These are phyloP conservation scores for Patagioenas fasciata DNA, from an alignment of 2,113 vertebrate genomes.

Conservation along the genomic window DNA sequence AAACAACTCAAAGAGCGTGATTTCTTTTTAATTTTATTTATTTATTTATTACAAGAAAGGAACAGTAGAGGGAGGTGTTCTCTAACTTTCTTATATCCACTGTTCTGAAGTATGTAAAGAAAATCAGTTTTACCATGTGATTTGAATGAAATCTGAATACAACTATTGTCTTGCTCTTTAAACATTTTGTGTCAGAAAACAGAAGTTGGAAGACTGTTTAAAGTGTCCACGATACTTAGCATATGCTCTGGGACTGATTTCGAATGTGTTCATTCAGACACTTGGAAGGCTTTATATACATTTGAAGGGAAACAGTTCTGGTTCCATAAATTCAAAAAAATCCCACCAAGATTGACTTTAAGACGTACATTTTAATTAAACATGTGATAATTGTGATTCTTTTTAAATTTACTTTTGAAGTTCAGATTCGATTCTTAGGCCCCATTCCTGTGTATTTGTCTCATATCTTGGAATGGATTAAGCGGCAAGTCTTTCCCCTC, in stretches of 20 bases:
- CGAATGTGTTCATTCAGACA: not conserved
- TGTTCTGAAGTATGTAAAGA: not conserved
- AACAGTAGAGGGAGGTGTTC: constrained; percentile 71
- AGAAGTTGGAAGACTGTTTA: not conserved
- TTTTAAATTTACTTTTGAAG: not conserved
- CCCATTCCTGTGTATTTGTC: not conserved
- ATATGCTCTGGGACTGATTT: not conserved
- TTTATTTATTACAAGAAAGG: not conserved
- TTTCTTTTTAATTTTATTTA: too few species aligned
- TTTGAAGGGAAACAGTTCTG: not conserved
- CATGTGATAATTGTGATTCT: not conserved
- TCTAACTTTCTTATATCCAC: constrained; percentile 24
- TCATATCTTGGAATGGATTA: too few species aligned
- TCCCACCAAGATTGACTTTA: not conserved
- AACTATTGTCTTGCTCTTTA: not conserved
- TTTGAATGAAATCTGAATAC: not conserved
- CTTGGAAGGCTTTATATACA: not conserved
- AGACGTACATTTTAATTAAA: not conserved
- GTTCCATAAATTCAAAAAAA: not conserved
- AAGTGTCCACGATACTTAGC: not conserved
- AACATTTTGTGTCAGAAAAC: not conserved
- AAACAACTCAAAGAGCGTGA: not conserved
- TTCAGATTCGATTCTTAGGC: not conserved
- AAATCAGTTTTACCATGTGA: not conserved
- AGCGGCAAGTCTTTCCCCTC: not conserved